Conservation (phyloP, 37 sponge, comb jelly and placozoan genomes). For the Oopsacas minuta region DNA sequence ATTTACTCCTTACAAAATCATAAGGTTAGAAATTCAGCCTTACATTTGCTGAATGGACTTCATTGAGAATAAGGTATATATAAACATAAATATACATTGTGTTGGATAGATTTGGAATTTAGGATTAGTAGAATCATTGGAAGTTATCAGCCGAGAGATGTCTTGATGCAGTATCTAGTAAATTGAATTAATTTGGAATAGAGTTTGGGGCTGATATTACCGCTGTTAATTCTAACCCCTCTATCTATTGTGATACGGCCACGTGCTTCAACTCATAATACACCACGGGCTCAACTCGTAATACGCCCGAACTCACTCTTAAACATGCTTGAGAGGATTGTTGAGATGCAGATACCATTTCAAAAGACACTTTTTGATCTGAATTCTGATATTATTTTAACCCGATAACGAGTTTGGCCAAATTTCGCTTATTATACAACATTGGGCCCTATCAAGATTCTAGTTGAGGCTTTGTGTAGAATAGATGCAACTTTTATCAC, state of each 20-base stretch:
- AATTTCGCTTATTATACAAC: constrained; percentile 3
- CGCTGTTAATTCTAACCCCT: too few species aligned
- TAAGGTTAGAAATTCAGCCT: constrained; percentile 14
- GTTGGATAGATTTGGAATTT: background rate
- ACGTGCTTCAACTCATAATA: too few species aligned
- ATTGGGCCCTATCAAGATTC: constrained; percentile 10
- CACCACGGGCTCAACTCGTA: too few species aligned
- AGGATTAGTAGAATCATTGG: constrained; percentile 17
- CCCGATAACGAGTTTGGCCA: background rate
- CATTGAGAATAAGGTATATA: background rate
- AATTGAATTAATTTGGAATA: background rate
- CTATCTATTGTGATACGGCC: too few species aligned
- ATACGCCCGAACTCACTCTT: too few species aligned
- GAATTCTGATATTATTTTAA: constrained; percentile 15
- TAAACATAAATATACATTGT: constrained; percentile 15
- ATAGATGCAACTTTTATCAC: constrained; percentile 17
- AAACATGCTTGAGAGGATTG: too few species aligned
- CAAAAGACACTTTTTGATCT: too few species aligned
- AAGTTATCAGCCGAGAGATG: constrained; percentile 15
- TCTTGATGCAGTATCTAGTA: constrained; percentile 4
- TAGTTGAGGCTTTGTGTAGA: constrained; percentile 18
- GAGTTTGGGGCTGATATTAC: background rate
- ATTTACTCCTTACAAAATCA: constrained; percentile 8
- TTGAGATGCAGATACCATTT: too few species aligned
- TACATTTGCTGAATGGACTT: constrained; percentile 14